These are phyloP conservation scores for Sphyrna mokarran DNA, from an alignment of 2,113 vertebrate species.

Conservation along the genomic window DNA sequence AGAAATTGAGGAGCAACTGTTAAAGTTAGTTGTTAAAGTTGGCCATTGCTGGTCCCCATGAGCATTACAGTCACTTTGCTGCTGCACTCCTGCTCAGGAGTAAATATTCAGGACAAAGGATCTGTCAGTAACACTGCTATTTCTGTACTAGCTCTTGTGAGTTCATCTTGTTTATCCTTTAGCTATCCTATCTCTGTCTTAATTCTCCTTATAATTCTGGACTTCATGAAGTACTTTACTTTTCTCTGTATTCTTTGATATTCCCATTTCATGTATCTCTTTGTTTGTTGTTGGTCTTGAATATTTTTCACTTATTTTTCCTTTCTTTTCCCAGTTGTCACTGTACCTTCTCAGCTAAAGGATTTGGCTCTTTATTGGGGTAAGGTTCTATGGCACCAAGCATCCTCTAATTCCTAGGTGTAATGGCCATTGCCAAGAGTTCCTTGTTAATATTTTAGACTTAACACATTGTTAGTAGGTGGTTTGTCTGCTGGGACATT, in stretches of 20 bases:
- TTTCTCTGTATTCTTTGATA: background rate
- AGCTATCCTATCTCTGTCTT: background rate
- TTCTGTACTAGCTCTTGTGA: background rate
- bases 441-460: background rate
- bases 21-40: background rate
- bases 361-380: constrained; percentile 28
- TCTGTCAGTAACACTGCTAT: background rate
- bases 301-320: background rate
- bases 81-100: background rate
- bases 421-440: background rate
- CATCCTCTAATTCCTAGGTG: background rate
- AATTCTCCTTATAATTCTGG: background rate
- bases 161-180: background rate
- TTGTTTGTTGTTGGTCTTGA: background rate
- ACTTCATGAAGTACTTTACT: background rate
- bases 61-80: background rate
- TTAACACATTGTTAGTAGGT: background rate
- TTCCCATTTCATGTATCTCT: background rate
- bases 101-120: background rate
- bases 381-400: constrained; percentile 8
- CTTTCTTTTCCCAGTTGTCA: constrained; percentile 24
- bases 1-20: background rate
- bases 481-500: background rate
- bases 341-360: background rate
- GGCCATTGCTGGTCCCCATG: background rate